These are phyloP conservation scores for human DNA, from an alignment of 2,113 vertebrate species.

Conservation along the genomic window DNA sequence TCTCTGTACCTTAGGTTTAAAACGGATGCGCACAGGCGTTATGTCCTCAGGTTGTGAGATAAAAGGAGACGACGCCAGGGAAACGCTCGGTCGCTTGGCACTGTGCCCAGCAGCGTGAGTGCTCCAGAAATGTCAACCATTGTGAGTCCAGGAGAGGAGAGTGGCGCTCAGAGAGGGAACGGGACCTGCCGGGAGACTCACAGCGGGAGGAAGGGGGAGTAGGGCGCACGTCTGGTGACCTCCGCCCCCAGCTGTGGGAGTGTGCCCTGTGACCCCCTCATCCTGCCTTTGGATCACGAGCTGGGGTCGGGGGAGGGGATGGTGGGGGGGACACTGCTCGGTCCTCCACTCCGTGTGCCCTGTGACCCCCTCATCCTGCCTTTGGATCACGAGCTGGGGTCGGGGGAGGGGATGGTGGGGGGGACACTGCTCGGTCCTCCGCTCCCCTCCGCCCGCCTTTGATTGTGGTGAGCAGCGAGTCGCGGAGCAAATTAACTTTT, in stretches of 20 bases:
- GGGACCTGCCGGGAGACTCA: not conserved
- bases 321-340: too few species aligned
- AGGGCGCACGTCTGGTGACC: not conserved
- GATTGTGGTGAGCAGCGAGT: conserved; percentile 86
- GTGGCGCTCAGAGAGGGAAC: not conserved
- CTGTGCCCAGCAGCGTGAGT: not conserved
- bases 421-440: not conserved
- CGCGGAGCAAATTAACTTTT: conserved; percentile 93
- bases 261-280: not conserved
- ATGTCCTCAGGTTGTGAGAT: not conserved
- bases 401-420: not conserved
- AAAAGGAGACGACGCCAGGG: not conserved
- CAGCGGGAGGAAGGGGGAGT: not conserved
- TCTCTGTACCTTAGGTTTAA: not conserved
- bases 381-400: not conserved
- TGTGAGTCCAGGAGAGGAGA: not conserved
- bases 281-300: not conserved
- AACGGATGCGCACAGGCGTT: not conserved
- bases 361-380: not conserved
- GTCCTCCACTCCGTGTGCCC: too few species aligned
- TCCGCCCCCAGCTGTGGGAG: not conserved
- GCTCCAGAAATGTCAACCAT: conserved; percentile 54
- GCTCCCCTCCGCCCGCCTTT: conserved; percentile 44
- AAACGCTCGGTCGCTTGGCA: not conserved
- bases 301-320: not conserved